Base-by-base conservation (phyloP, 2,888 invertebrate species). In the Mamestra brassicae region DNA sequence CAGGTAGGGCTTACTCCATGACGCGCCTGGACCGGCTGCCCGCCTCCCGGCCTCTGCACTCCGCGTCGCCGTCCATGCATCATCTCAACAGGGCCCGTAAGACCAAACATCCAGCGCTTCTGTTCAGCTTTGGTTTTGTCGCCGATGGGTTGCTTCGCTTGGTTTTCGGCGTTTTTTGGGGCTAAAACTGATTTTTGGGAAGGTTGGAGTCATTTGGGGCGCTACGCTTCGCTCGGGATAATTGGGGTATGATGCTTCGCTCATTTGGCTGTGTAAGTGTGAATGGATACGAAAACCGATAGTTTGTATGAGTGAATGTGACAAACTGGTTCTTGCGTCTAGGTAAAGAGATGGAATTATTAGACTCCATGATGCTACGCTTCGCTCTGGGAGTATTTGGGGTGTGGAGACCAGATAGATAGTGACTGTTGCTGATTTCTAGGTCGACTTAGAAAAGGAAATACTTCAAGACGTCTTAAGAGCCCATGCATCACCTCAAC, bases 1-100 rank as follows among this genome's bases (percentile, higher is more conserved):
- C 96, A 96, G 96, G 96, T 96, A 98, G 99, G 97, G 98, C 99
- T 92, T 98, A 98, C 97, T 98, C 98, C 95, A 98, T 99, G 98
- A 98, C 98, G 92, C 98, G 99, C 90, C 97, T 99, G 97, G 99
- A 99, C 97, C 90, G 91, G 47, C 90, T 95, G 81, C 93, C 93
- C 58, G 71, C 90, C 50, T 76, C 84, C 80, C 89, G 92, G n/a
- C 90, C 91, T 79, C 87, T 92, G 70, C 91, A 90, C 85, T 88
- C 91, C 66, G 89, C 91, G 68, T 92, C 94, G 81, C 94, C 94
- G 7, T 92, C 93, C 80, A 89, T 93, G 91, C 95, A 93, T 80
- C 95, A 95, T 81, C 94, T 94, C 90, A 92, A 92, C 93, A 90
- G 94, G 91, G 92, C 91, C 78, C 95, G 95, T 95, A 93, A 94